Percentiles rank a stretch among this genome's conserved stretches.
phyloP scores from a whole-genome alignment of 2,113 vertebrate genomes.

The Lepisosteus osseus region DNA sequence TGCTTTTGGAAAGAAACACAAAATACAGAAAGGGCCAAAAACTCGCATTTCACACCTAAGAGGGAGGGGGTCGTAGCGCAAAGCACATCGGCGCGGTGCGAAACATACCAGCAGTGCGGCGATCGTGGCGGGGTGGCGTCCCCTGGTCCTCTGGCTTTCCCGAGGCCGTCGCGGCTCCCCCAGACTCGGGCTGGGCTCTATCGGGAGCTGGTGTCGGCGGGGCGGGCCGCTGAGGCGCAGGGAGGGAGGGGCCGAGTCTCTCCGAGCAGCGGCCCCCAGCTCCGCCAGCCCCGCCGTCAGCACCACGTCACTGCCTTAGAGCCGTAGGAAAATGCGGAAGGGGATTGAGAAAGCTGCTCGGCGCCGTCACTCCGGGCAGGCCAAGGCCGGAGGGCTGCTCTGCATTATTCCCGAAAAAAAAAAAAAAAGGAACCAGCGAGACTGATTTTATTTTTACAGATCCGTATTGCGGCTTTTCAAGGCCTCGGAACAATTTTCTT shows the following conservation, averaged over 20 bases:
- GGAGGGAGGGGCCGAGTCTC: conserved; percentile 87
- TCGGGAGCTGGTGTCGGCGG: conserved; percentile 79
- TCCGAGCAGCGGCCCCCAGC: conserved; percentile 82
- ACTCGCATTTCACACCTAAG: neutral
- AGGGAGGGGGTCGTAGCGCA: neutral
- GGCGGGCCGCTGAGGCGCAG: conserved; percentile 78
- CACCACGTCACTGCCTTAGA: conserved; percentile 87
- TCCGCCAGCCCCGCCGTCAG: conserved; percentile 87
- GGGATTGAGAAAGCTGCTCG: conserved; percentile 62
- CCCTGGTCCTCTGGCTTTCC: conserved; percentile 52
- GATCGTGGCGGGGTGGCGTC: conserved; percentile 44
- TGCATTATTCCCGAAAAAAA: neutral
- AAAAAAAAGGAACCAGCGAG: no score
- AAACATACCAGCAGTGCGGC: conserved; percentile 49
- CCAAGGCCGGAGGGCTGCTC: conserved; percentile 38
- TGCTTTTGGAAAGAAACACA: conserved; percentile 46
- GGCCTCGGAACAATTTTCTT: neutral
- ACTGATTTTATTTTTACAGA: neutral
- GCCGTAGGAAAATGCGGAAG: conserved; percentile 90
- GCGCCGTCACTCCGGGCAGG: conserved; percentile 45
- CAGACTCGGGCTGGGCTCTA: conserved; percentile 74
- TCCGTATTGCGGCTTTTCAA: neutral
- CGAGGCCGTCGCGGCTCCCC: conserved; percentile 66
- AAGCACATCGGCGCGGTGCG: conserved; percentile 23
- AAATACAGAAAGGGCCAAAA: conserved; percentile 27